Conservation (phyloP, 2,797 vertebrate genomes). For the Mormyrops attenuatus region DNA sequence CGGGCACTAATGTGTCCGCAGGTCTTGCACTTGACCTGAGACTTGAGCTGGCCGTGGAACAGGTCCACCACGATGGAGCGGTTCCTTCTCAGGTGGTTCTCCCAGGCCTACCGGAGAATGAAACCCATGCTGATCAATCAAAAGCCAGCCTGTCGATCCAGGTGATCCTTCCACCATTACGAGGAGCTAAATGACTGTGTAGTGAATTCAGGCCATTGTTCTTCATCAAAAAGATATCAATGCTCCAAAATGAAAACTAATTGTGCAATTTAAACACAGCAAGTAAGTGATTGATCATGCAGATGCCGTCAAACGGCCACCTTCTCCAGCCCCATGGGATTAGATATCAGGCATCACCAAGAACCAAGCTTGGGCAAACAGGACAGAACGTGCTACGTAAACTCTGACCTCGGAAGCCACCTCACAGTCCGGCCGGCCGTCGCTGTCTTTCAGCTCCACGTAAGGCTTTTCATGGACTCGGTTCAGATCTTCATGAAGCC, state of each 20-base stretch:
- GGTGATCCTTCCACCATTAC: no score
- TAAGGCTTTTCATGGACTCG: constrained; percentile 96
- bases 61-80: constrained; percentile 95
- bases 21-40: constrained; percentile 97
- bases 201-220: neutral
- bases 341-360: neutral
- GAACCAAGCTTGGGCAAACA: neutral
- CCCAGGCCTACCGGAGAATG: constrained; percentile 77
- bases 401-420: constrained; percentile 88
- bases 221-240: neutral
- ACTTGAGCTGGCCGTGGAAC: constrained; percentile 95
- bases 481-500: constrained; percentile 96
- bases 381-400: neutral
- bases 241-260: neutral
- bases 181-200: neutral
- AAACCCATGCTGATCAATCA: neutral
- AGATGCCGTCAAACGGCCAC: neutral
- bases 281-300: neutral
- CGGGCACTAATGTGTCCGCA: constrained; percentile 96
- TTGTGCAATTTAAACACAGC: neutral
- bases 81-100: constrained; percentile 94
- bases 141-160: neutral
- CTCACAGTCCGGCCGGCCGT: constrained; percentile 91
- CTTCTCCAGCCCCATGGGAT: neutral
- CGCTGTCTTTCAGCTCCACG: constrained; percentile 94